Evolutionary conservation across 1,140 invertebrate species (phyloP).

Genomic region (Sycobia sp.): DNA sequence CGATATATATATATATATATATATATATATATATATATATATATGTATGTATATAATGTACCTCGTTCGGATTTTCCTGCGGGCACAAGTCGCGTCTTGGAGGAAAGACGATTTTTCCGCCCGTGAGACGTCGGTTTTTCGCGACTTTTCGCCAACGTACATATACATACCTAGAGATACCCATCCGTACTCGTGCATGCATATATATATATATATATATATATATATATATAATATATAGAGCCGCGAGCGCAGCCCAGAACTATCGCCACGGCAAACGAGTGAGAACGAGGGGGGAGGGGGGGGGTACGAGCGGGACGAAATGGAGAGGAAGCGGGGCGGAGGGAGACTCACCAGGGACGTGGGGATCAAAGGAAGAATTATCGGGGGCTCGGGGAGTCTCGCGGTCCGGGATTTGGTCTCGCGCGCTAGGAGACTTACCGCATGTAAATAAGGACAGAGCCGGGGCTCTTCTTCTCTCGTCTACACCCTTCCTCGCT

Average conservation of each 20-base stretch:
- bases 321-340: background rate
- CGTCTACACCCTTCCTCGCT: no score
- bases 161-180: background rate
- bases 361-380: slow-evolving; percentile 63
- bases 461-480: slow-evolving; percentile 43
- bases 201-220: no score
- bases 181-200: background rate
- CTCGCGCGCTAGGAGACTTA: slow-evolving; percentile 63
- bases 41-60: no score
- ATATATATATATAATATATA: no score
- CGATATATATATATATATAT: no score
- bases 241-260: no score
- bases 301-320: no score
- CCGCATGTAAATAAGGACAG: slow-evolving; percentile 63
- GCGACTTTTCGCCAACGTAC: background rate
- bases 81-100: no score
- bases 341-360: slow-evolving; percentile 51
- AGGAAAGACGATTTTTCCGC: slow-evolving; percentile 17
- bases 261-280: no score
- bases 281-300: slow-evolving; percentile 11
- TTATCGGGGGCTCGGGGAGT: slow-evolving; percentile 57
- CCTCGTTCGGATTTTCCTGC: no score
- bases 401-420: slow-evolving; percentile 60
- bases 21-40: no score
- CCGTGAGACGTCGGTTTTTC: slow-evolving; percentile 19